Evolutionary conservation across 2,113 vertebrate genomes (phyloP), one percentile per base, ranked within the genome.

Genomic region (Eolophus roseicapilla): DNA sequence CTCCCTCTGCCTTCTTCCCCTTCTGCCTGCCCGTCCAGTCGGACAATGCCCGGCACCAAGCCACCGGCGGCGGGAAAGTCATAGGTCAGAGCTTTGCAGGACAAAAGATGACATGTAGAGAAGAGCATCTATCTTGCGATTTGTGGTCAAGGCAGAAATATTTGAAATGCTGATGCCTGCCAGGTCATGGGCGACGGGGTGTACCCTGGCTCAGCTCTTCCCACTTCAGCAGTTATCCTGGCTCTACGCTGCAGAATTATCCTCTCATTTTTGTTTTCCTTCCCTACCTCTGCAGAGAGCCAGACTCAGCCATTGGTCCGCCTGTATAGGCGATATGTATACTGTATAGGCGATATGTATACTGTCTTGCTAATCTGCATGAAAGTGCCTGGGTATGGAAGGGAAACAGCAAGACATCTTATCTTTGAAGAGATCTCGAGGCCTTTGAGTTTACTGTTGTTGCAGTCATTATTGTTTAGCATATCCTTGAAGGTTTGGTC

Each of bases 401-500:
- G 69, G 5, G 20, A 91, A 96, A 76, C 88, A 90, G 92, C 92
- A 96, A 95, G 90, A 84, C 90, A 53, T 62, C 67, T 90, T 96
- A 92, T 96, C 94, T 88, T 88, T 81, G 81, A 97, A 95, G 88
- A 80, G 88, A 95, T 95, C 90, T 94, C 4, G 65, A 89, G 65
- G 71, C 84, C 82, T 92, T 95, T 67, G 91, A 85, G 52, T 69
- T 95, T 69, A 82, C 71, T 97, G 92, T 90, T 86, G 86, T 76
- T 82, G 85, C 88, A 89, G 90, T 95, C 86, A 74, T 92, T 83
- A 78, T 93, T 93, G 89, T 71, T 94, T 96, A 93, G 83, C 92
- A 96, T 91, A 95, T 88, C 86, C 95, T 96, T 95, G 89, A 95
- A 93, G 88, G 73, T 86, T 92, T 92, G 93, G 86, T 93, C 73